Conservation (phyloP, 1,140 invertebrate species). For the Chrysomallon squamiferum region DNA sequence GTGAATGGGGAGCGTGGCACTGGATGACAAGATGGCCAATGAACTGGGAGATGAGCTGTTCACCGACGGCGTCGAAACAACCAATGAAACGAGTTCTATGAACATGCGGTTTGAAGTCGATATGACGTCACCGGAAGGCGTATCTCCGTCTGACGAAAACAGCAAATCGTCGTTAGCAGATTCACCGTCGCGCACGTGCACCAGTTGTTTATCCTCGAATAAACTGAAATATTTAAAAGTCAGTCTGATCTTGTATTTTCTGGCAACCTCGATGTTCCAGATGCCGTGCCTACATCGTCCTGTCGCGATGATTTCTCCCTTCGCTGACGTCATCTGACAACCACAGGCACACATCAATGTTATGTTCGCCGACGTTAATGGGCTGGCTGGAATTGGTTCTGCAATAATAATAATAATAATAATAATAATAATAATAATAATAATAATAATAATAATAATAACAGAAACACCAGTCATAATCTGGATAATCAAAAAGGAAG, state of each 20-base stretch:
- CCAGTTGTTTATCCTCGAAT: constrained; percentile 39
- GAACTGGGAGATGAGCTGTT: constrained; percentile 14
- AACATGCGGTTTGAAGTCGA: constrained; percentile 43
- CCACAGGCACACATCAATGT: constrained; percentile 44
- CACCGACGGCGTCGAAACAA: constrained; percentile 20
- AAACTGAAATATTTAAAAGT: constrained; percentile 44
- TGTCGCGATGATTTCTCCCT: constrained; percentile 46
- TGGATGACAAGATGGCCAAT: constrained; percentile 15
- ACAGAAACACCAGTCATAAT: too few relatives aligned
- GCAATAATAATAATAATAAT: constrained; percentile 13
- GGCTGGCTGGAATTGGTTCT: constrained; percentile 43
- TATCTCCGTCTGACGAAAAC: constrained; percentile 28
- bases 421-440: too few relatives aligned
- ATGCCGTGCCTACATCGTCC: constrained; percentile 47
- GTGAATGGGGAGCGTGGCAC: constrained; percentile 34
- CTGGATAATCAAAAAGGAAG: too few relatives aligned
- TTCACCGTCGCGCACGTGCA: constrained; percentile 47
- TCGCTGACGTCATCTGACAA: constrained; percentile 19
- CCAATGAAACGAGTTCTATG: constrained; percentile 33
- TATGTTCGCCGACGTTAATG: constrained; percentile 31
- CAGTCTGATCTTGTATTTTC: constrained; percentile 30
- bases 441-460: too few relatives aligned
- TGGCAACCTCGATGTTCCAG: constrained; percentile 37
- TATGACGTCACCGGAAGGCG: constrained; percentile 27
- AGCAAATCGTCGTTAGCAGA: constrained; percentile 30